These are phyloP conservation scores for Neopelma chrysocephalum DNA, from an alignment of 2,797 vertebrate species.

Conservation along the genomic window DNA sequence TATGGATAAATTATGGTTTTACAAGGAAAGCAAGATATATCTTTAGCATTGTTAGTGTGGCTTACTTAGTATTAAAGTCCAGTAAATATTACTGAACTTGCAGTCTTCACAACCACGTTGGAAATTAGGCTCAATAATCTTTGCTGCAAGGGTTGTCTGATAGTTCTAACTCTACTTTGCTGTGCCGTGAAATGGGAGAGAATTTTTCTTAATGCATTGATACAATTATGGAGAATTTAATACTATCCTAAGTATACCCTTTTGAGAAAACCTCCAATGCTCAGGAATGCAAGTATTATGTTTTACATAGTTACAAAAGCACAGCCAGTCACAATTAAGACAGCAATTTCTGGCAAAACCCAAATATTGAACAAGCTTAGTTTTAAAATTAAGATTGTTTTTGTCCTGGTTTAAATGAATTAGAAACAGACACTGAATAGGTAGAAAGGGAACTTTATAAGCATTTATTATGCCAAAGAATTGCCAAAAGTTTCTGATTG, in stretches of 20 bases:
- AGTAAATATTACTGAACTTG: neutral
- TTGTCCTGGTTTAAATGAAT: neutral
- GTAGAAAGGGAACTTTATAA: neutral
- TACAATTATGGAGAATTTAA: neutral
- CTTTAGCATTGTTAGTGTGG: neutral
- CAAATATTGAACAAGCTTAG: neutral
- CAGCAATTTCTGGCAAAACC: neutral
- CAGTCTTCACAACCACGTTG: neutral
- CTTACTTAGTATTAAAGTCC: neutral
- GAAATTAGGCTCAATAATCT: neutral
- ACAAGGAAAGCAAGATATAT: neutral
- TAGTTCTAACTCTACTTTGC: neutral
- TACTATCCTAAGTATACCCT: neutral
- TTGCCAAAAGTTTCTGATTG: neutral
- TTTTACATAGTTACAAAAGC: neutral
- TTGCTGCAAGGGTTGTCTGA: neutral
- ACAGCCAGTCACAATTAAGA: neutral
- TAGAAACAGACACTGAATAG: neutral
- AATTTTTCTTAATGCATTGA: neutral
- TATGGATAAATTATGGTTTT: neutral
- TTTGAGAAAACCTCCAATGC: neutral
- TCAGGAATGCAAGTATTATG: neutral
- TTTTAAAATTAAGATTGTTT: neutral
- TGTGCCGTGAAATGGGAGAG: neutral
- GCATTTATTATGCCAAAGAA: neutral